Percentiles rank a stretch among this genome's conserved stretches.
Evolutionary conservation across 2,113 vertebrate genomes (phyloP).

Genomic region (Catagonus wagneri): DNA sequence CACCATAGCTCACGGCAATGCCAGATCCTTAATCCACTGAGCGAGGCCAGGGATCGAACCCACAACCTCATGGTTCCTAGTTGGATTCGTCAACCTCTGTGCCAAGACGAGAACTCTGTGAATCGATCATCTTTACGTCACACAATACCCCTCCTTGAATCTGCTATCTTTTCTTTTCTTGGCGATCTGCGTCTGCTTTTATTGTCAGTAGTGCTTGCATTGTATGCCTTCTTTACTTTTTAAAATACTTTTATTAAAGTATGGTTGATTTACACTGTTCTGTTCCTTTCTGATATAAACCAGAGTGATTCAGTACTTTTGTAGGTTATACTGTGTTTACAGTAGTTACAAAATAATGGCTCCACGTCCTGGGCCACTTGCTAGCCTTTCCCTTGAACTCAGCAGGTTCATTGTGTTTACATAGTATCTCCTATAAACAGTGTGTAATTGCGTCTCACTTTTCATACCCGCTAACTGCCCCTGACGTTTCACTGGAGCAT

Average conservation of each 20-base stretch:
- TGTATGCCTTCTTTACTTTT: neutral
- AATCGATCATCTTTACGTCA: neutral
- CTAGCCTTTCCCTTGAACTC: neutral
- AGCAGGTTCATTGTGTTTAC: neutral
- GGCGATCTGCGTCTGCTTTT: neutral
- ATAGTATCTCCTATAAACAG: too few relatives aligned
- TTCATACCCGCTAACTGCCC: fast-evolving
- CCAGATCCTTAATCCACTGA: too few relatives aligned
- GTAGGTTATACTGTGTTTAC: neutral
- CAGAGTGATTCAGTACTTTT: neutral
- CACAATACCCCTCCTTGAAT: neutral
- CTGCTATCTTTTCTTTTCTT: fast-evolving
- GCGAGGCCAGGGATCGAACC: too few relatives aligned
- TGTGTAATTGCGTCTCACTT: fast-evolving
- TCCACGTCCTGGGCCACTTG: fast-evolving
- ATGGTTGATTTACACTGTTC: neutral
- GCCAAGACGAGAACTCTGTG: too few relatives aligned
- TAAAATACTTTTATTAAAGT: neutral
- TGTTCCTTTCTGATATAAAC: neutral
- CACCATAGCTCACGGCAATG: too few relatives aligned
- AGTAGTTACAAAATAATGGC: neutral
- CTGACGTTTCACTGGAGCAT: neutral
- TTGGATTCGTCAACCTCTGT: too few relatives aligned
- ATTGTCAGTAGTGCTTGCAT: neutral
- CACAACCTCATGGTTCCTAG: too few relatives aligned